Evolutionary conservation across 2,797 vertebrate genomes (phyloP).

Genomic region (Antrozous pallidus): DNA sequence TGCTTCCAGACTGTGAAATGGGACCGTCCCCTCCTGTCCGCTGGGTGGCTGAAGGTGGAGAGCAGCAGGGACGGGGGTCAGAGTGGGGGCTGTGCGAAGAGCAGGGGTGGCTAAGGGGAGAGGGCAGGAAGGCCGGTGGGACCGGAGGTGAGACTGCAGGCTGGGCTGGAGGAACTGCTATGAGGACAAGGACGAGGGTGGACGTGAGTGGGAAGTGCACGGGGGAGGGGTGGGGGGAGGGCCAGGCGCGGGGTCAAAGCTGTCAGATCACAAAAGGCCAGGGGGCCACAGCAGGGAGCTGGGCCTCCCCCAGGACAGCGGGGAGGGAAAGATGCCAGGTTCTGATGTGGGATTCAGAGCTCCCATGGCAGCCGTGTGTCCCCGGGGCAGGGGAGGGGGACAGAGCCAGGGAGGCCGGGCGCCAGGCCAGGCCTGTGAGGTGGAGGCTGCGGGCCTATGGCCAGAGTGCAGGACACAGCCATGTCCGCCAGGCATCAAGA

Average conservation of each 20-base stretch:
- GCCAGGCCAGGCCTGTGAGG: accelerated
- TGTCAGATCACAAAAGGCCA: not conserved
- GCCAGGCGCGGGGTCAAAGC: no score
- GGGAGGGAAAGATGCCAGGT: not conserved
- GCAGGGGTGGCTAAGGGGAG: not conserved
- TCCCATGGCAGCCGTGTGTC: not conserved
- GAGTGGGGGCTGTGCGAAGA: not conserved
- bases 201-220: accelerated
- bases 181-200: not conserved
- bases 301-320: not conserved
- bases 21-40: not conserved
- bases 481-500: not conserved
- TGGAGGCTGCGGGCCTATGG: accelerated
- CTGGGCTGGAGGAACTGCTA: not conserved
- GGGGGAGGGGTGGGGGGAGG: no score
- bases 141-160: accelerated
- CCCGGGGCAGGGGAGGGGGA: accelerated
- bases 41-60: not conserved
- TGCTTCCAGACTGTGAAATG: not conserved
- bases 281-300: not conserved
- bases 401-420: not conserved
- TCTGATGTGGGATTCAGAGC: not conserved
- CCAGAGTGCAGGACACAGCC: not conserved
- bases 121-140: not conserved
- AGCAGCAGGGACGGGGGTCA: not conserved